These are phyloP conservation scores for Stegostoma tigrinum DNA, from an alignment of 2,113 vertebrate species.

Conservation along the genomic window DNA sequence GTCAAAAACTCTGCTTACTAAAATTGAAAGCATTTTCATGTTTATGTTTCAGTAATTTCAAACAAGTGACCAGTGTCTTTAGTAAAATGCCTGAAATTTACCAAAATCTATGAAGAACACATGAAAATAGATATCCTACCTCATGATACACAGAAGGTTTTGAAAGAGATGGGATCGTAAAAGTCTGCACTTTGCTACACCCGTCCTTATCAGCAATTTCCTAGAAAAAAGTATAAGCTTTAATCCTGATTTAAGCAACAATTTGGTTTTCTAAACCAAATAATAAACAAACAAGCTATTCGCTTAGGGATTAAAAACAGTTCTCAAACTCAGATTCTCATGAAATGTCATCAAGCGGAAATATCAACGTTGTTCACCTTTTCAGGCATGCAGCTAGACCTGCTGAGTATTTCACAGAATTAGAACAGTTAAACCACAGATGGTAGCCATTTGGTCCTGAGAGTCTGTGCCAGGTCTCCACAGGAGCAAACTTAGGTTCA, in stretches of 20 bases:
- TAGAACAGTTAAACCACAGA: too few species aligned
- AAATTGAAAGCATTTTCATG: neutral
- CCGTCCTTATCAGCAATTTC: constrained; percentile 97
- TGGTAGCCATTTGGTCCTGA: too few species aligned
- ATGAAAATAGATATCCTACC: constrained; percentile 60
- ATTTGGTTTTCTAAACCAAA: neutral
- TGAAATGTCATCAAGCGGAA: neutral
- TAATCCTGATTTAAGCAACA: neutral
- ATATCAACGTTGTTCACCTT: neutral
- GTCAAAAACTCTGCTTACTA: neutral
- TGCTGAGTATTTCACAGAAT: too few species aligned
- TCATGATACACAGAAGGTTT: constrained; percentile 96
- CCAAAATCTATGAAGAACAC: neutral
- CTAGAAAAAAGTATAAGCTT: constrained; percentile 48
- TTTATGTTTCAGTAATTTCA: neutral
- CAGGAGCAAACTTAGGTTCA: too few species aligned
- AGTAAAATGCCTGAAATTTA: neutral
- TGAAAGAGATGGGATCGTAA: constrained; percentile 91
- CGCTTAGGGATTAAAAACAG: neutral
- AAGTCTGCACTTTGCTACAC: constrained; percentile 84
- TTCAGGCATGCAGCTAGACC: neutral
- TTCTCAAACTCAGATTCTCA: neutral
- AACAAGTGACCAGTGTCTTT: neutral
- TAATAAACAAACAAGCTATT: neutral
- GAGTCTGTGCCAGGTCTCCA: too few species aligned